Base-by-base conservation (phyloP, 2,888 invertebrate genomes). In the Escarpia spicata region DNA sequence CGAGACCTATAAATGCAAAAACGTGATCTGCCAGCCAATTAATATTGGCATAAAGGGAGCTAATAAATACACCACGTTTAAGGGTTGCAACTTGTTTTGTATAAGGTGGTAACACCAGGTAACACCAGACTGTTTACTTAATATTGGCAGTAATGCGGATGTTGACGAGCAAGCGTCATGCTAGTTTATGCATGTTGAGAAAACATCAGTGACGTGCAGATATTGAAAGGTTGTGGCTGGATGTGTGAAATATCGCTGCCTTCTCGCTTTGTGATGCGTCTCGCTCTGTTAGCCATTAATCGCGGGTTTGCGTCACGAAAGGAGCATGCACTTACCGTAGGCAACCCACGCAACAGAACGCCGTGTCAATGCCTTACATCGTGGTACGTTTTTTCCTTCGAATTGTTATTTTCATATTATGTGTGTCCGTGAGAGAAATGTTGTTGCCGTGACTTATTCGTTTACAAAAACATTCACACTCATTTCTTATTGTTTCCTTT, bases 181-280 rank as follows among this genome's bases (percentile, higher is more conserved):
- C 6, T 6, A n/a, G 19, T 19, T 15, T 26, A 75, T 75, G 75
- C 19, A 26, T 75, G 26, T 75, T 26, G 75, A 75, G 75, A 75
- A 26, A 15, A 75, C 75, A 75, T 75, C n/a, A 75, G 6, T 75
- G 75, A 60, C 60, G 19, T 60, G 26, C 19, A 19, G 60, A 75
- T 75, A 26, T 75, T 75, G 26, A 75, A 75, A 75, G 19, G 6
- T 75, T 26, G 26, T 26, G 75, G n/a, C 26, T 26, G 75, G 19
- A 75, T 75, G 75, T 75, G 75, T 75, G 75, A 75, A 75, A 26
- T 75, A 75, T 75, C 75, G 75, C n/a, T 75, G 75, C 75, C 19
- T 75, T 75, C 19, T 75, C 26, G 75, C 75, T 75, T 75, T 75
- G 75, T 75, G 75, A 75, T 26, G 75, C 75, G 26, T 75, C 75